Conservation (phyloP, 2,797 vertebrate species). For the Staurois parvus region DNA sequence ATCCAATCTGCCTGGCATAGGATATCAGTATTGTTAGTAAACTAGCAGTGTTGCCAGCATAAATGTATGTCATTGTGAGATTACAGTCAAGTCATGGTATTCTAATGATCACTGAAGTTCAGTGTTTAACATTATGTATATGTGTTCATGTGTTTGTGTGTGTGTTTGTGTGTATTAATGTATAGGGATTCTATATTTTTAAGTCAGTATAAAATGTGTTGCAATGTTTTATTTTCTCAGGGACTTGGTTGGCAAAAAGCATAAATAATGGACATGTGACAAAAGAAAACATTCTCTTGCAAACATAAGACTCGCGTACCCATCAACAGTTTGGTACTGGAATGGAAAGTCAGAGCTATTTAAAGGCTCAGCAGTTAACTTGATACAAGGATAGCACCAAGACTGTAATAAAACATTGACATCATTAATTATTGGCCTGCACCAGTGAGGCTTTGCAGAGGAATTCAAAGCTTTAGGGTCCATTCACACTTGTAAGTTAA, state of each 20-base stretch:
- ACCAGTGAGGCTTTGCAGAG: conserved; percentile 5
- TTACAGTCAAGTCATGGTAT: conserved; percentile 39
- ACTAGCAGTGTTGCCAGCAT: conserved; percentile 43
- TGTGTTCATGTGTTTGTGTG: background rate
- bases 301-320: conserved; percentile 48
- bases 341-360: conserved; percentile 56
- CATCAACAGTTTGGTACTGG: conserved; percentile 43
- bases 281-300: conserved; percentile 48
- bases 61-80: conserved; percentile 54
- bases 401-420: conserved; percentile 42
- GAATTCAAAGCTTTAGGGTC: conserved; percentile 1
- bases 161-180: too few species aligned
- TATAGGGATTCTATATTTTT: background rate
- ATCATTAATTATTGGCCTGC: conserved; percentile 43
- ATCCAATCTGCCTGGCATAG: conserved; percentile 31
- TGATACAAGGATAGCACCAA: conserved; percentile 52
- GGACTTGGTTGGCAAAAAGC: conserved; percentile 25
- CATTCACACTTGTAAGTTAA: too few species aligned
- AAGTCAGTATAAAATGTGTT: background rate
- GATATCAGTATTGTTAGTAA: conserved; percentile 55
- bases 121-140: background rate
- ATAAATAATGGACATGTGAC: conserved; percentile 53
- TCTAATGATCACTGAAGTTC: conserved; percentile 8
- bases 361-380: conserved; percentile 44
- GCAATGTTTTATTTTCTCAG: conserved; percentile 31